phyloP scores from a whole-genome alignment of 2,888 invertebrate genomes.

The Hypomecis atomaria region DNA sequence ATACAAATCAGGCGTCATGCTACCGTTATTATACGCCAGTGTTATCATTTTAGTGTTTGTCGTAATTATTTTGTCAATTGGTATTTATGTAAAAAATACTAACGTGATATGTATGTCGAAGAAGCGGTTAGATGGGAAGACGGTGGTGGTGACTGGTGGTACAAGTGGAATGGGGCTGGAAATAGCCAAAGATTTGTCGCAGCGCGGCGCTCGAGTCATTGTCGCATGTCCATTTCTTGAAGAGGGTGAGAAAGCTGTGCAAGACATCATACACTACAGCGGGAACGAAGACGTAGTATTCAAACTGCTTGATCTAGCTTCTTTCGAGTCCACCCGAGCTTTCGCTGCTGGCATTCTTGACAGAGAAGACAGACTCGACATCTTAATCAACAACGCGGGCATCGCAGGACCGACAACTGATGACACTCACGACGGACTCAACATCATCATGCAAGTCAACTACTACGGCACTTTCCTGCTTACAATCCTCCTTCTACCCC shows the following conservation, averaged over 20 bases:
- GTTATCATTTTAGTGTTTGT: not conserved
- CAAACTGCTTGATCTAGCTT: conserved; percentile 89
- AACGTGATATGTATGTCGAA: conserved; percentile 49
- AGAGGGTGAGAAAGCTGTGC: conserved; percentile 67
- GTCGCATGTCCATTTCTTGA: conserved; percentile 64
- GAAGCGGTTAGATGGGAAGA: conserved; percentile 53
- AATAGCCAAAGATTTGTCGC: conserved; percentile 63
- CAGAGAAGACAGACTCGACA: conserved; percentile 88
- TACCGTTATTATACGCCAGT: not conserved
- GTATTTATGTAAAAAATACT: conserved; percentile 28
- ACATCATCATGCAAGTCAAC: conserved; percentile 95
- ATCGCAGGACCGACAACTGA: conserved; percentile 78
- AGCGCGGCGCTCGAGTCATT: conserved; percentile 63
- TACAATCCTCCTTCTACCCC: conserved; percentile 92
- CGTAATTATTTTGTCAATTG: conserved; percentile 2
- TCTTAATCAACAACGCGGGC: conserved; percentile 95
- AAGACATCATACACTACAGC: conserved; percentile 85
- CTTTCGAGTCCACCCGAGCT: conserved; percentile 88
- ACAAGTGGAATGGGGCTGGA: conserved; percentile 67
- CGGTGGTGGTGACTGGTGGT: conserved; percentile 65
- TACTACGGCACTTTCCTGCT: conserved; percentile 96
- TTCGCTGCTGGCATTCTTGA: conserved; percentile 90
- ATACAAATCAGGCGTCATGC: not conserved
- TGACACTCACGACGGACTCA: conserved; percentile 90
- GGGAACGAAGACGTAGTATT: conserved; percentile 87